Evolutionary conservation across 2,113 vertebrate species (phyloP), one percentile per base, ranked within the genome.

Genomic region (Opisthocomus hoazin): DNA sequence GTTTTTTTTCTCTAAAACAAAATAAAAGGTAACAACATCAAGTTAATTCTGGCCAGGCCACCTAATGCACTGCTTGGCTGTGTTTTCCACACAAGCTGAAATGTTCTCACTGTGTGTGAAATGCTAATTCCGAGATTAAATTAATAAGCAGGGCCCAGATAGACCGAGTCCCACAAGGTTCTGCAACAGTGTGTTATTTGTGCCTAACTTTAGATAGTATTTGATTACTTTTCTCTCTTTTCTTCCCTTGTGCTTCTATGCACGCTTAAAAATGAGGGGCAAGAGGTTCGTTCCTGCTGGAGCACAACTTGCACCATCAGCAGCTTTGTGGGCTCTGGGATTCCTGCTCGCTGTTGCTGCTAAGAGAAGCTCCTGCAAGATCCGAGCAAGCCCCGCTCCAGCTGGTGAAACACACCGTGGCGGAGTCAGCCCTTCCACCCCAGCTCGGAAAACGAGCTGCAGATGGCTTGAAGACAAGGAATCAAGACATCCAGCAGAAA

Each of bases 121-220:
- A 39, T 32, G 51, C 4, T 3, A 87, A 46, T 77, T 32, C 10
- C 15, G 12, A 2, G 17, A 13, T 37, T 19, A 13, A 54, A 48
- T 32, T 30, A 17, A 7, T 27, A 4, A 16, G 24, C 65, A 64
- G 46, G 56, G 15, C 58, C 5, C 27, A 29, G 41, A 26, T 20
- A 22, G 50, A 34, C 5, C 0, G 0, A 70, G 50, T 45, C 45
- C 41, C 50, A 2, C 41, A 3, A 13, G 20, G n/a, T 36, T 86
- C 69, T 78, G 32, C 39, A 21, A 0, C 0, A 4, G 14, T 3
- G 8, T 12, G 69, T 74, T 10, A 12, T 70, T 84, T 68, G 74
- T 87, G 83, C 60, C 37, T 37, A 0, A 4, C 4, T 58, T 61
- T 4, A 61, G 32, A 3, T 19, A 12, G 16, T 17, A 20, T 5